Evolutionary conservation across 2,113 vertebrate species (phyloP), one percentile per base, ranked within the genome.

Genomic region (Phrynosoma platyrhinos): DNA sequence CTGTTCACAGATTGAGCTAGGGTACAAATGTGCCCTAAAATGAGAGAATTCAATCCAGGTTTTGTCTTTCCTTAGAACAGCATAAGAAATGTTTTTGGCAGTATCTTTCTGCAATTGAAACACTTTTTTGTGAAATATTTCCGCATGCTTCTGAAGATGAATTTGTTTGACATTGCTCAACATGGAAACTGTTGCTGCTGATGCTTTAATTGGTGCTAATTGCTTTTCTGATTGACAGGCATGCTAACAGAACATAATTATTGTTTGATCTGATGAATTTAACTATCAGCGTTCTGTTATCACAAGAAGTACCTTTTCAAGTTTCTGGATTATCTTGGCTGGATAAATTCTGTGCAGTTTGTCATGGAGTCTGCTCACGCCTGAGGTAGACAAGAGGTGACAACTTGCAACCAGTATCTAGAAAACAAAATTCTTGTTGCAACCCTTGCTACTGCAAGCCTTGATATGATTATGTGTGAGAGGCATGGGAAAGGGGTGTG

Each of bases 201-300:
- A 94, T 92, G 84, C 88, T 92, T 66, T 95, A 94, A 96, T 96
- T 92, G 92, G 92, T 88, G 86, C 90, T 96, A 96, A 96, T 93
- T 95, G 87, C 85, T 91, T 94, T 93, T 90, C 90, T 95, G 94
- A 96, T 87, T 94, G 95, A 87, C 96, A 95, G 91, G 55, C 90
- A 91, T 88, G 84, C 94, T 96, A 95, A 96, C 91, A 82, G 87
- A 92, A 91, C 87, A 80, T 94, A 96, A 96, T 95, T 94, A 89
- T 32, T 87, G 83, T 82, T 80, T 91, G 85, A 87, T 90, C 85
- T 76, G 10, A 10, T 40, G 25, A 2, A 90, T 90, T 85, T 78
- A 92, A 40, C 80, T 89, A 47, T 55, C 84, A 10, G 25, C 64
- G 36, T 81, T 89, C 58, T 9, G 42, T 12, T 32, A 52, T 3